phyloP scores from a whole-genome alignment of 2,113 vertebrate genomes.

The Tragulus kanchil region DNA sequence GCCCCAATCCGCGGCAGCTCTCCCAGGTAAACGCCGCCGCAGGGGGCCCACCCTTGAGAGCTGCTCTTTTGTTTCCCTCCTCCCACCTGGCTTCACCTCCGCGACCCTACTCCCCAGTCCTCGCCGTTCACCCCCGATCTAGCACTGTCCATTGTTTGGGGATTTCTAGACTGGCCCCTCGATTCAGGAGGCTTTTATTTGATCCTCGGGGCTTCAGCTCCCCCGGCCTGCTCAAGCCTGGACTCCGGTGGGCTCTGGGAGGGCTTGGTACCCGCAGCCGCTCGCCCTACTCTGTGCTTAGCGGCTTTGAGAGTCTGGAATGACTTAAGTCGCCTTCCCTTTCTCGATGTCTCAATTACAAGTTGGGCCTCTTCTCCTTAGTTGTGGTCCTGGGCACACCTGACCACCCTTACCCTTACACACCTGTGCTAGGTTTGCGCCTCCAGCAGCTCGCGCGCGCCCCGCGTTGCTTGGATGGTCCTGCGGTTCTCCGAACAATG shows the following conservation, averaged over 20 bases:
- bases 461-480: background rate
- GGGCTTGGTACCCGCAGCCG: background rate
- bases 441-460: background rate
- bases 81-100: background rate
- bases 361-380: background rate
- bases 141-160: constrained; percentile 51
- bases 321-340: background rate
- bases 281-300: background rate
- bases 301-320: background rate
- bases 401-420: background rate
- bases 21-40: constrained; percentile 93
- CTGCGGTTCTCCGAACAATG: constrained; percentile 31
- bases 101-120: background rate
- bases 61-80: constrained; percentile 59
- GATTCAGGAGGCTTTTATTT: background rate
- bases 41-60: background rate
- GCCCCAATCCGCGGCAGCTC: constrained; percentile 98
- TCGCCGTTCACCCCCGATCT: background rate
- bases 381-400: constrained; percentile 40
- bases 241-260: background rate
- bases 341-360: background rate
- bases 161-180: background rate
- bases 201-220: background rate
- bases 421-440: constrained; percentile 46
- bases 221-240: background rate